phyloP scores from a whole-genome alignment of 2,888 invertebrate species.

The Agonopterix alstromeriana region DNA sequence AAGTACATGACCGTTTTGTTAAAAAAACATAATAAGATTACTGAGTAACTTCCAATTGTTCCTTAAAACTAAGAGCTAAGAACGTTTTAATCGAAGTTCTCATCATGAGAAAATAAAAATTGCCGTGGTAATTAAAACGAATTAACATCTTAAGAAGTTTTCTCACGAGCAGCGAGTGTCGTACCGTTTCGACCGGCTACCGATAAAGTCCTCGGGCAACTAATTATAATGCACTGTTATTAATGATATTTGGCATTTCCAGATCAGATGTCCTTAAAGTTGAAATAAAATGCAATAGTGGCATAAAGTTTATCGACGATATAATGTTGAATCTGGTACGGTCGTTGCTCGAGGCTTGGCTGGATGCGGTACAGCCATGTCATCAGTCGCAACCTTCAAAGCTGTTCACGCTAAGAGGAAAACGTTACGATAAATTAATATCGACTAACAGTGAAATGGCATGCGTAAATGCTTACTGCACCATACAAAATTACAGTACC shows the following conservation, averaged over 20 bases:
- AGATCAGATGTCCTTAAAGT: constrained; percentile 24
- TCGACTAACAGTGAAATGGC: too few species aligned
- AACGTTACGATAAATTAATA: too few species aligned
- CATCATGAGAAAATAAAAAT: background rate
- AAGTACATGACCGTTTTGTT: too few species aligned
- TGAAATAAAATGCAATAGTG: constrained; percentile 29
- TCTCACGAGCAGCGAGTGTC: constrained; percentile 5
- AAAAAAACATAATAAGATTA: background rate
- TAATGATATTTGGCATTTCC: constrained; percentile 17
- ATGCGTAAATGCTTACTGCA: too few species aligned
- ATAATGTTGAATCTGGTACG: constrained; percentile 24
- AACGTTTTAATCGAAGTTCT: too few species aligned
- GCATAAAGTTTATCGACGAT: constrained; percentile 43
- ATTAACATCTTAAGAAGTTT: background rate
- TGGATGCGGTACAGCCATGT: background rate
- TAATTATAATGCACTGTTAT: constrained; percentile 27
- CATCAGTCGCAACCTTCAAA: background rate
- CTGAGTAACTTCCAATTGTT: too few species aligned
- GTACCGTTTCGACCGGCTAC: constrained; percentile 1
- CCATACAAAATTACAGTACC: too few species aligned
- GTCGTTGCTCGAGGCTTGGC: constrained; percentile 8
- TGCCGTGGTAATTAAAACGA: too few species aligned
- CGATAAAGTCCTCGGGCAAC: constrained; percentile 1
- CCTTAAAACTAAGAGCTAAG: too few species aligned
- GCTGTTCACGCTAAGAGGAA: background rate